Conservation (phyloP, 1,140 invertebrate genomes). For the Danaus melanippus region DNA sequence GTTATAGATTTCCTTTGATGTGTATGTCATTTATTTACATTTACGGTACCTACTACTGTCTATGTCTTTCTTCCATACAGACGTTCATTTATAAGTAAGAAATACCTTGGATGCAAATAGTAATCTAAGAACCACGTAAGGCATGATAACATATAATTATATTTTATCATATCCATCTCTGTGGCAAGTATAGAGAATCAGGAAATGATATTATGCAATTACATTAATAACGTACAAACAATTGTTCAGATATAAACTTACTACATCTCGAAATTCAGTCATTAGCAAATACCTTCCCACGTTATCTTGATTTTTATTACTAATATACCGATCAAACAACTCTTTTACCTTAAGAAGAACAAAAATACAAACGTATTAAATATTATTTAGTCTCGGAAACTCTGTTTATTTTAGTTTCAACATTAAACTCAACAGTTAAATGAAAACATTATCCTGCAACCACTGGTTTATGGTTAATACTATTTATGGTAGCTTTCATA, state of each 20-base stretch:
- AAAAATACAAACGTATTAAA: no score
- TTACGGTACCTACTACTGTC: slow-evolving; percentile 13
- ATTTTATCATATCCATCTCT: slow-evolving; percentile 3
- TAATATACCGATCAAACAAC: no score
- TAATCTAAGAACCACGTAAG: no score
- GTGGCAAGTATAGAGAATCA: slow-evolving; percentile 5
- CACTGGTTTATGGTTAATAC: no score
- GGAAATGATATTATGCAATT: slow-evolving; percentile 14
- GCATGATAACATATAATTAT: neutral
- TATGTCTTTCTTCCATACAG: slow-evolving; percentile 3
- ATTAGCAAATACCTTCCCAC: slow-evolving; percentile 47
- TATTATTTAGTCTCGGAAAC: no score
- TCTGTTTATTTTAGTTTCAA: neutral
- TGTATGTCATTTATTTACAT: slow-evolving; percentile 11
- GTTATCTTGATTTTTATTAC: slow-evolving; percentile 8
- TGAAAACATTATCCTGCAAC: neutral
- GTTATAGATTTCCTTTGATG: slow-evolving; percentile 35
- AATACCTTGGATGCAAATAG: neutral
- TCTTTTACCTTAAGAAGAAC: no score
- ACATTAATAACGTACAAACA: slow-evolving; percentile 17
- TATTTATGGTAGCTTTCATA: no score
- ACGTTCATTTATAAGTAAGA: neutral
- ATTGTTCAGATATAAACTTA: slow-evolving; percentile 19
- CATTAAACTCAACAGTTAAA: neutral
- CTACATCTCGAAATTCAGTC: slow-evolving; percentile 30